Conservation (phyloP, 1,140 invertebrate species). For the Ephestia elutella region DNA sequence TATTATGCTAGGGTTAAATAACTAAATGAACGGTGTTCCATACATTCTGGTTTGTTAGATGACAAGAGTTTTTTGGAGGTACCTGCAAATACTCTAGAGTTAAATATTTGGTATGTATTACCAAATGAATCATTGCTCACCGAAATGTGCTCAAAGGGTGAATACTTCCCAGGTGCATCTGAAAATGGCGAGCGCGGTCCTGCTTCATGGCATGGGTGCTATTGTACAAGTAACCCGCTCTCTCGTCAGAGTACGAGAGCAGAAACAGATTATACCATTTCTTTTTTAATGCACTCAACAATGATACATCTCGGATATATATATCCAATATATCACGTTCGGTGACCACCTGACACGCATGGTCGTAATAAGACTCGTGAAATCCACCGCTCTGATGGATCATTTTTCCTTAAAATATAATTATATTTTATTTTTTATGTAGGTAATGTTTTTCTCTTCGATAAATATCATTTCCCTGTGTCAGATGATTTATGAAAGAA, state of each 20-base stretch:
- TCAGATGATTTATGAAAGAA: too few species aligned
- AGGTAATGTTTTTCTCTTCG: too few species aligned
- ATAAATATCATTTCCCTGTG: too few species aligned
- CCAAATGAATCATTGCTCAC: slow-evolving; percentile 11
- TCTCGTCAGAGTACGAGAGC: slow-evolving; percentile 22
- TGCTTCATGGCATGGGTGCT: slow-evolving; percentile 34
- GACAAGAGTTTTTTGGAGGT: too few species aligned
- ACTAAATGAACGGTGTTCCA: too few species aligned
- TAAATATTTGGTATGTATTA: too few species aligned
- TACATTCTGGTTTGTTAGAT: too few species aligned
- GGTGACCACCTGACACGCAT: slow-evolving; percentile 22
- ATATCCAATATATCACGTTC: slow-evolving; percentile 36
- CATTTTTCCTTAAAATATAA: background rate
- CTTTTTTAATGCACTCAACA: slow-evolving; percentile 9
- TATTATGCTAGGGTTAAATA: too few species aligned
- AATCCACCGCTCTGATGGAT: slow-evolving; percentile 11
- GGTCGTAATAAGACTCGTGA: slow-evolving; percentile 30
- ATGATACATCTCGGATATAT: slow-evolving; percentile 21
- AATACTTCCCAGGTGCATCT: slow-evolving; percentile 23
- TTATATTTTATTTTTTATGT: too few species aligned
- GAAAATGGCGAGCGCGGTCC: slow-evolving; percentile 30
- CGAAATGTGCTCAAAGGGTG: slow-evolving; percentile 43
- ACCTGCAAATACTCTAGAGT: too few species aligned
- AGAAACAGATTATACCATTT: slow-evolving; percentile 37
- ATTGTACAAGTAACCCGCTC: slow-evolving; percentile 24